These are phyloP conservation scores for Galendromus occidentalis DNA, from an alignment of 1,140 invertebrate species.

Conservation along the genomic window DNA sequence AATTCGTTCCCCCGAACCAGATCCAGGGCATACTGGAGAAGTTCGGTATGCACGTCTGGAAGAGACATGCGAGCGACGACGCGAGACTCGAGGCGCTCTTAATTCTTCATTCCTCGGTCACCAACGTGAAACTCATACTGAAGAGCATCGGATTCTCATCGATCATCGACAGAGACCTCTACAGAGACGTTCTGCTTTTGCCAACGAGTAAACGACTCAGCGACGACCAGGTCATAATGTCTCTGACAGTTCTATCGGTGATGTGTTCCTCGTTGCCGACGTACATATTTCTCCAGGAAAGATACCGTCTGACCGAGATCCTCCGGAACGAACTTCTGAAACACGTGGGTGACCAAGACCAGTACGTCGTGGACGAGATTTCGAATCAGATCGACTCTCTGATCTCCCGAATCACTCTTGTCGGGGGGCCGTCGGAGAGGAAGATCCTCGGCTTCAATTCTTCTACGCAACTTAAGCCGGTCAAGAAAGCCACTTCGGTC, in stretches of 20 bases:
- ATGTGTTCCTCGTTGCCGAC: neutral
- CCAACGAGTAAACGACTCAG: neutral
- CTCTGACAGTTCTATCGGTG: neutral
- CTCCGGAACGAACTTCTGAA: neutral
- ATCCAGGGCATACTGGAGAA: neutral
- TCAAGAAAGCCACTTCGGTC: neutral
- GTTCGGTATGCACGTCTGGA: neutral
- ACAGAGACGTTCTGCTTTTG: neutral
- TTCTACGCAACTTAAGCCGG: neutral
- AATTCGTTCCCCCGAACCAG: neutral
- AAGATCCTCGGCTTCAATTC: neutral
- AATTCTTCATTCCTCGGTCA: neutral
- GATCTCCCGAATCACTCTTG: neutral
- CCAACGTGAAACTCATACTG: neutral
- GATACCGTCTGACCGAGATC: neutral
- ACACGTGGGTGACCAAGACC: neutral
- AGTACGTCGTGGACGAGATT: neutral
- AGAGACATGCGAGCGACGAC: neutral
- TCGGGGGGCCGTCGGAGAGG: neutral
- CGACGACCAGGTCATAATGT: conserved; percentile 1
- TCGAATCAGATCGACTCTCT: conserved; percentile 2
- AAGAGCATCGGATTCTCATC: neutral
- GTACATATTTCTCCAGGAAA: neutral
- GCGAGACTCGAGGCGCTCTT: neutral
- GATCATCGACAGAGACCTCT: neutral